phyloP scores from a whole-genome alignment of 2,113 vertebrate species.

The Myotis brandtii region DNA sequence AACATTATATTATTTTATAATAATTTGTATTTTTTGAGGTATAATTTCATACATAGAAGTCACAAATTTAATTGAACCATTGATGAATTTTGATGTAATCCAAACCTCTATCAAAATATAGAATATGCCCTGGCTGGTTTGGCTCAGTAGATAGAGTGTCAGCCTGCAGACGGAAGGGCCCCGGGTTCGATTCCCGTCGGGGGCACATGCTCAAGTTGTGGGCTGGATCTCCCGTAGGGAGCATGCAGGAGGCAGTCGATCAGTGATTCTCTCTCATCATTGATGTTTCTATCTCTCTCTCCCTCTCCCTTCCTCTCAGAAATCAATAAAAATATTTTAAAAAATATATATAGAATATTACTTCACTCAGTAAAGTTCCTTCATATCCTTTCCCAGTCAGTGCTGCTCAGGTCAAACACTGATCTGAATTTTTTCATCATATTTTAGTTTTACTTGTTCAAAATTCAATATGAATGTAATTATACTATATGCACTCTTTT shows the following conservation, averaged over 20 bases:
- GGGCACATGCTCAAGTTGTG: too few relatives aligned
- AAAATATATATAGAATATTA: background rate
- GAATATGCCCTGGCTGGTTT: background rate
- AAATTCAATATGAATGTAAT: slow-evolving; percentile 23
- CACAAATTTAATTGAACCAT: background rate
- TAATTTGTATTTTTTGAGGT: background rate
- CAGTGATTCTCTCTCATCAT: too few relatives aligned
- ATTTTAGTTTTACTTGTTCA: slow-evolving; percentile 41
- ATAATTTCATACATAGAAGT: background rate
- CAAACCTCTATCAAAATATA: background rate
- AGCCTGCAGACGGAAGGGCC: too few relatives aligned
- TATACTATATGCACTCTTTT: background rate
- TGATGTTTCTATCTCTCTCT: too few relatives aligned
- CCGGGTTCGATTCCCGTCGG: too few relatives aligned
- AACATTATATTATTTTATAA: background rate
- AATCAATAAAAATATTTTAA: too few relatives aligned
- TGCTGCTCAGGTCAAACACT: background rate
- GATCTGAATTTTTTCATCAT: background rate
- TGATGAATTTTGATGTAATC: background rate
- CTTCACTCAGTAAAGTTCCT: background rate
- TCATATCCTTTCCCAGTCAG: background rate
- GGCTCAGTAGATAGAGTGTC: too few relatives aligned
- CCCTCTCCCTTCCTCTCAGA: too few relatives aligned
- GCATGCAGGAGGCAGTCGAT: too few relatives aligned
- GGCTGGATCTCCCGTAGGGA: too few relatives aligned